Base-by-base conservation (phyloP, 2,113 vertebrate species). In the Dasypus novemcinctus region DNA sequence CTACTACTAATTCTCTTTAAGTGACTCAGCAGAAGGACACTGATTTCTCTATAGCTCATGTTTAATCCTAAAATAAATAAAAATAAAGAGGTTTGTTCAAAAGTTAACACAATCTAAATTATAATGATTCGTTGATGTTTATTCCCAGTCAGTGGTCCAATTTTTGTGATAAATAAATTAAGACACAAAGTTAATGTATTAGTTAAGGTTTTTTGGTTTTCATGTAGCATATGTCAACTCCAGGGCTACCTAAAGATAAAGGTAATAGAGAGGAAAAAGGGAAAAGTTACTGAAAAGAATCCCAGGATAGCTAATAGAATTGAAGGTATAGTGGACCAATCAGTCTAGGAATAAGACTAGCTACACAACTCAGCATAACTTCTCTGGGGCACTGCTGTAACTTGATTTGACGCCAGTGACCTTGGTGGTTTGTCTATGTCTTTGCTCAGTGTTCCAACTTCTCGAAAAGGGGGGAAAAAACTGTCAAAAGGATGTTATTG, bases 381-480 rank as follows among this genome's bases (percentile, higher is more conserved):
- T 63, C 13, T 33, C n/a, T 59, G 33, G 31, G 14, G 10, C 33
- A 4, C 3, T 1, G 4, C 71, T 49, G 0, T n/a, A 17, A 54
- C 9, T 10, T n/a, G 36, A 57, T 18, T 83, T 69, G 66, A 4
- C 21, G 46, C 81, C 59, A 46, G 0, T 25, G 41, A 61, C 90
- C 15, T 92, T 94, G 87, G 25, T 94, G 87, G 25, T 71, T 89
- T 95, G 33, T 90, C 84, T 90, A 11, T 43, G 43, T 81, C 72
- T 61, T 43, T 90, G n/a, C 20, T 87, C 76, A 90, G 14, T 84
- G 68, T 71, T 76, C 64, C 92, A 57, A 81, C 14, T 33, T 59
- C 63, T 74, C 23, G 21, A 38, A 75, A 57, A 15, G 14, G 54
- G 54, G 20, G 57, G 36, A n/a, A 54, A n/a, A 88, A 78, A 13